A percentile compares a stretch with the other conserved stretches of the same genome.
phyloP scores from a whole-genome alignment of 2,888 invertebrate genomes.

The Scaptomyza caliginosa region DNA sequence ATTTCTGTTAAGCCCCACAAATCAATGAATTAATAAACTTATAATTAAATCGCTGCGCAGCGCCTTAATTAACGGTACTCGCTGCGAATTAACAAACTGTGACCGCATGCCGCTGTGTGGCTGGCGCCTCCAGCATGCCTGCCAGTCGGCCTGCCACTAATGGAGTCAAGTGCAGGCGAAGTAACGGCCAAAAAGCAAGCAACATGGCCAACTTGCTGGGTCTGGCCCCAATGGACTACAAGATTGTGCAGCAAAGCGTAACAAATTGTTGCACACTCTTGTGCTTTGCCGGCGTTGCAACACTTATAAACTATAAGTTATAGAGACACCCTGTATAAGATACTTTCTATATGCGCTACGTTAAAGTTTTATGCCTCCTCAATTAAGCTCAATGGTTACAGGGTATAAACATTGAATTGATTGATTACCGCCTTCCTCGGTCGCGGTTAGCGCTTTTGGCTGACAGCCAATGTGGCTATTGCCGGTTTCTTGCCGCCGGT shows the following conservation, averaged over 20 bases:
- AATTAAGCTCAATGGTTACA: not conserved
- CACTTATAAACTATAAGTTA: not conserved
- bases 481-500: constrained; percentile 23
- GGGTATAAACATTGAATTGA: constrained; percentile 52
- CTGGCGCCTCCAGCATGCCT: constrained; percentile 41
- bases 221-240: not conserved
- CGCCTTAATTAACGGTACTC: constrained; percentile 71
- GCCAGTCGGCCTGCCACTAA: constrained; percentile 34
- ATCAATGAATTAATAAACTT: constrained; percentile 56
- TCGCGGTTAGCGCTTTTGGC: constrained; percentile 58
- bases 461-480: constrained; percentile 45
- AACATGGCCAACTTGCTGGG: not conserved
- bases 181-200: constrained; percentile 53
- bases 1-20: constrained; percentile 16
- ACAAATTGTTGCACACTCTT: constrained; percentile 73
- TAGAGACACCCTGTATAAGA: not conserved
- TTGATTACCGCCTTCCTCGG: constrained; percentile 67
- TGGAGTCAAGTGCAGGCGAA: constrained; percentile 71
- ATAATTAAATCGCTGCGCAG: constrained; percentile 61
- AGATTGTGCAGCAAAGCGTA: constrained; percentile 70
- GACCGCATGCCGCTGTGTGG: constrained; percentile 60
- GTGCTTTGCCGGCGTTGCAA: constrained; percentile 21
- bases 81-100: constrained; percentile 71
- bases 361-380: not conserved
- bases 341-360: too few species aligned